These are phyloP conservation scores for Monarcha castaneiventris DNA, from an alignment of 2,113 vertebrate genomes.

Conservation along the genomic window DNA sequence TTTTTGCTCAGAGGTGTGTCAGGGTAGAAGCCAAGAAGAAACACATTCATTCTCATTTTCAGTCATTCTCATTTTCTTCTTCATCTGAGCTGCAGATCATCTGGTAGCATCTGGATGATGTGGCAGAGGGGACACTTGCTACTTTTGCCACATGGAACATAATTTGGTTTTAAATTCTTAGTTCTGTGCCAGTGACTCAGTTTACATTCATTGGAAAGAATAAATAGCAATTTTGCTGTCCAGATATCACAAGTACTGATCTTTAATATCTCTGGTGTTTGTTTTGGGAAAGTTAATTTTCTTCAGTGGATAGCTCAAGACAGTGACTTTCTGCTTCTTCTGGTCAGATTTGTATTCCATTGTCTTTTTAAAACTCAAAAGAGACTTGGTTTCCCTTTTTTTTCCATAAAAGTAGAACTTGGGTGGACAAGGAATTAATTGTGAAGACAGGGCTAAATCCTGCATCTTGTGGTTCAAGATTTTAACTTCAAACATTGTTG, in stretches of 20 bases:
- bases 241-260: not conserved
- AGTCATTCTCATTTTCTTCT: not conserved
- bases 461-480: not conserved
- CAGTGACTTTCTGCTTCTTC: not conserved
- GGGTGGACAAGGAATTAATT: not conserved
- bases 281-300: slow-evolving; percentile 5
- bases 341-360: not conserved
- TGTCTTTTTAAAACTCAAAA: not conserved
- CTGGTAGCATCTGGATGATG: not conserved
- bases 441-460: not conserved
- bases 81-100: not conserved
- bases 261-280: not conserved
- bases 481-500: not conserved
- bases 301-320: not conserved
- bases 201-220: not conserved
- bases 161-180: not conserved
- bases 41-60: not conserved
- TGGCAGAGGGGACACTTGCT: not conserved
- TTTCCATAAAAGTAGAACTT: not conserved
- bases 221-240: not conserved
- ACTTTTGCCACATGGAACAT: not conserved
- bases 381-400: not conserved
- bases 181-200: not conserved
- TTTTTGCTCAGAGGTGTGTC: not conserved
- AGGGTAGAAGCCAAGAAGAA: not conserved